Evolutionary conservation across 2,797 vertebrate genomes (phyloP).

Genomic region (Odontamblyopus rebecca): DNA sequence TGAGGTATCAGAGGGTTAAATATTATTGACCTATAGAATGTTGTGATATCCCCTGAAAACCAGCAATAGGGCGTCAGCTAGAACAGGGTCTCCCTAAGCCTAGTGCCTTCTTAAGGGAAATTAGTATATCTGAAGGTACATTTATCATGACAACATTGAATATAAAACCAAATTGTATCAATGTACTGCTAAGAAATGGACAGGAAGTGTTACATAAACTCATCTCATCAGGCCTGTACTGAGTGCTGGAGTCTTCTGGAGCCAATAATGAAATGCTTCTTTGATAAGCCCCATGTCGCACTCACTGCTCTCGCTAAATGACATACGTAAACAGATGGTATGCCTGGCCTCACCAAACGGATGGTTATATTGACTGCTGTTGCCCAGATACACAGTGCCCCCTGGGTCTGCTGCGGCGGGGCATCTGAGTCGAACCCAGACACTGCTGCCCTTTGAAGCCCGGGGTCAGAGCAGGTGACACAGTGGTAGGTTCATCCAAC

Average conservation of each 20-base stretch:
- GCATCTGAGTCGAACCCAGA: constrained; percentile 72
- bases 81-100: too few species aligned
- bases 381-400: constrained; percentile 64
- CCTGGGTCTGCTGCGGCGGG: constrained; percentile 52
- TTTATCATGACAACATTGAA: too few species aligned
- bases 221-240: not conserved
- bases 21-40: too few species aligned
- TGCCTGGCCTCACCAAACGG: constrained; percentile 48
- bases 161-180: too few species aligned
- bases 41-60: too few species aligned
- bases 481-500: constrained; percentile 10
- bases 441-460: constrained; percentile 66
- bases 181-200: too few species aligned
- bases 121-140: too few species aligned
- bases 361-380: constrained; percentile 63
- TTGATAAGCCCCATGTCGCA: not conserved
- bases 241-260: not conserved
- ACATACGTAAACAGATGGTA: constrained; percentile 8
- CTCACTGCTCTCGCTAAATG: not conserved
- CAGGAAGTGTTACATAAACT: too few species aligned
- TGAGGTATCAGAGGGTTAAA: too few species aligned
- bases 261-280: not conserved
- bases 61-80: too few species aligned
- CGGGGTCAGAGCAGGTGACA: constrained; percentile 56
- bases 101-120: too few species aligned